Base-by-base conservation (phyloP, 2,888 invertebrate genomes). In the Beris chalybata region DNA sequence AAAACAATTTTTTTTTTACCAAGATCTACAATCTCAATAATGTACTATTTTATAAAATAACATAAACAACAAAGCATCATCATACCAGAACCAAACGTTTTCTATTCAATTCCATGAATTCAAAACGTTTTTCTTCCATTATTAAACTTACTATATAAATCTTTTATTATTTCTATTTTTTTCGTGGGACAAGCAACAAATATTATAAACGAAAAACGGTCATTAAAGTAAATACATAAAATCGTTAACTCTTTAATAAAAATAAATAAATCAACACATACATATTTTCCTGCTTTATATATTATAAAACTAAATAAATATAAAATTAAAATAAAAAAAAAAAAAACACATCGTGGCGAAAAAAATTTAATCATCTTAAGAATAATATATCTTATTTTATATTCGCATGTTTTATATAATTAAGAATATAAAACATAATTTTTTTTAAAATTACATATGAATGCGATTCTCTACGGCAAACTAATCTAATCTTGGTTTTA, bases 71-170 rank as follows among this genome's bases (percentile, higher is more conserved):
- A 38, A 38, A 38, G 38, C 38, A 38, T 38, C 38, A 38, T 38
- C 38, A 38, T 38, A 38, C 38, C 38, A 38, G 12, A 54, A 31
- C 56, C 56, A 56, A 56, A 43, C 22, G 22, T 54, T 38, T 12
- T 56, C 4, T 56, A 7, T 56, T 56, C 38, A 12, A 43, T 38
- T 45, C 12, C 11, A 32, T 7, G 58, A 45, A 58, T 58, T 44
- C 58, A 58, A 58, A 58, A 11, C 30, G 30, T 45, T 56, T 58
- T 58, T 58, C 58, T 58, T 58, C 58, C 58, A 58, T 58, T 22
- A 47, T 31, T 58, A 47, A 30, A 56, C 38, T 43, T 56, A n/a
- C 15, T 45, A 58, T 30, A 7, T 3, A 38, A 22, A n/a, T n/a
- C 22, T 22, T 22, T 38, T 9, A 38, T 38, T 9, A 32, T 32